Conservation (phyloP, 2,797 vertebrate genomes). For the Paramormyrops hopkinsi region DNA sequence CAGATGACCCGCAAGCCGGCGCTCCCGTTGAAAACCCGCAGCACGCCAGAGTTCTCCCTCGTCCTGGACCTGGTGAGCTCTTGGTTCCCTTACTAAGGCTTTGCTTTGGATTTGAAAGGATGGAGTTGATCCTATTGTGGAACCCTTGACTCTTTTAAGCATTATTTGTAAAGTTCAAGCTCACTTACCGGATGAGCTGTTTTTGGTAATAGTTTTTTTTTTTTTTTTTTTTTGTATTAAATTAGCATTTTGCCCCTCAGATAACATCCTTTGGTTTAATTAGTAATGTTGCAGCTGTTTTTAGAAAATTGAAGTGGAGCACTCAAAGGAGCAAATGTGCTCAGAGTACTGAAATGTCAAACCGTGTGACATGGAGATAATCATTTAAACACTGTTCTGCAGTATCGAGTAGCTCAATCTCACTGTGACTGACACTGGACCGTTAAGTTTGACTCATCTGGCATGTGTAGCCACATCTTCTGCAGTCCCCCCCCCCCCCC, state of each 20-base stretch:
- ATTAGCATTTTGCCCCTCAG: neutral
- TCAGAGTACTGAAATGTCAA: neutral
- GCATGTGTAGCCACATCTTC: neutral
- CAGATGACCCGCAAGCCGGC: conserved; percentile 96
- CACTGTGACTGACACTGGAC: neutral
- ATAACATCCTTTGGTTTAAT: neutral
- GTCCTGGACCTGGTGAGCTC: conserved; percentile 87
- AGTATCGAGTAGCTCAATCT: neutral
- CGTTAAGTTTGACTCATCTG: neutral
- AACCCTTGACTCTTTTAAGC: neutral
- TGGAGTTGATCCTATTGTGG: neutral
- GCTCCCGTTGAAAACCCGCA: conserved; percentile 93
- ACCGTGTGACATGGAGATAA: neutral
- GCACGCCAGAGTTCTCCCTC: conserved; percentile 95
- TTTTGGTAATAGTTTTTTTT: neutral
- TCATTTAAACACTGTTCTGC: neutral
- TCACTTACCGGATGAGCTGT: neutral
- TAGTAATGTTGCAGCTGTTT: neutral
- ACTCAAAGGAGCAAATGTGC: neutral
- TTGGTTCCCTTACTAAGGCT: neutral
- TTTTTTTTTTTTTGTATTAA: neutral
- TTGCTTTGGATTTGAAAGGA: neutral
- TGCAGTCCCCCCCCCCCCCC: neutral
- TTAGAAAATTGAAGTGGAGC: neutral
- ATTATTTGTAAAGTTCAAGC: neutral